Evolutionary conservation across 2,797 vertebrate species (phyloP).

Genomic region (Acanthopagrus latus): DNA sequence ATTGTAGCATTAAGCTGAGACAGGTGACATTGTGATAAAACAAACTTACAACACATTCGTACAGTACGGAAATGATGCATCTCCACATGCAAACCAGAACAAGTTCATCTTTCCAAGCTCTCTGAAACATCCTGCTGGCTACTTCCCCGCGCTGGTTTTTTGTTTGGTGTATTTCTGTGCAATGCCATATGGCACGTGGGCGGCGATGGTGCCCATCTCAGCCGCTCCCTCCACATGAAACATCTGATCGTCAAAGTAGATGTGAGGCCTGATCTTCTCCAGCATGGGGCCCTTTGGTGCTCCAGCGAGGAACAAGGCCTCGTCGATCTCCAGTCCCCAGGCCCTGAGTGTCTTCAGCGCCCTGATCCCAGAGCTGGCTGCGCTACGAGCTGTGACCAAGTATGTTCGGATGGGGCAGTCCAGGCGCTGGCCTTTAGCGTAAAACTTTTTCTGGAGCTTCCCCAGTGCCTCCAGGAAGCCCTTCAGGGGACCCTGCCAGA

Average conservation of each 20-base stretch:
- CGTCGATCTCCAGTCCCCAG: constrained; percentile 97
- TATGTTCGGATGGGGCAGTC: constrained; percentile 97
- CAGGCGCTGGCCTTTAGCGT: constrained; percentile 93
- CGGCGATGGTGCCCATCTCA: constrained; percentile 93
- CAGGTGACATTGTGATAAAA: constrained; percentile 24
- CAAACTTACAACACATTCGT: constrained; percentile 29
- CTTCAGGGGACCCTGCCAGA: constrained; percentile 92
- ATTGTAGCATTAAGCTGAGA: constrained; percentile 1
- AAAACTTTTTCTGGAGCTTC: constrained; percentile 98
- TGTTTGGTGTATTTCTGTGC: constrained; percentile 86
- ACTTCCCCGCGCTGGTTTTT: constrained; percentile 70
- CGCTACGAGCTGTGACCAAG: constrained; percentile 95
- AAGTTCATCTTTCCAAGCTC: constrained; percentile 34
- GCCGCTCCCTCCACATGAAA: constrained; percentile 96
- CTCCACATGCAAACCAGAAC: constrained; percentile 36
- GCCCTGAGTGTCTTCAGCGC: constrained; percentile 96
- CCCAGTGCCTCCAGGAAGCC: constrained; percentile 94
- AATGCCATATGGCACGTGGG: constrained; percentile 96
- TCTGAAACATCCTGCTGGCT: constrained; percentile 36
- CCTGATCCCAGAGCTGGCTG: constrained; percentile 96
- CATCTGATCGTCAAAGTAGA: constrained; percentile 99
- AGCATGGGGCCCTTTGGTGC: constrained; percentile 96
- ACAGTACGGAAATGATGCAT: constrained; percentile 52
- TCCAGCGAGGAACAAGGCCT: constrained; percentile 95
- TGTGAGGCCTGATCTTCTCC: constrained; percentile 96